Conservation (phyloP, 2,888 invertebrate species). For the Clunio marinus region DNA sequence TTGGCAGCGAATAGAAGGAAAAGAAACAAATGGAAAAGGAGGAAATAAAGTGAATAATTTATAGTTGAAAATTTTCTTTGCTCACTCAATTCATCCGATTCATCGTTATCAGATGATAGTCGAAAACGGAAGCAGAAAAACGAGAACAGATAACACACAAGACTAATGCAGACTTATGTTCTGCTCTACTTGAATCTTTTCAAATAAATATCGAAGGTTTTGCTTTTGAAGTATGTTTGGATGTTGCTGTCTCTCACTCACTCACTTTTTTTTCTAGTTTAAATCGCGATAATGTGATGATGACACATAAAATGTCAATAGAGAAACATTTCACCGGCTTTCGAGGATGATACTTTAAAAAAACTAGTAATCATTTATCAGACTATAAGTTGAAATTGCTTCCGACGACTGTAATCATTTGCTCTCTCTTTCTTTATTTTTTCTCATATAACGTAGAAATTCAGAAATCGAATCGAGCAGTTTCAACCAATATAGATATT, state of each 20-base stretch:
- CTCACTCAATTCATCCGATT: not conserved
- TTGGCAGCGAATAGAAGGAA: not conserved
- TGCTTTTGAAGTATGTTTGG: no score
- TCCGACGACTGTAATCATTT: not conserved
- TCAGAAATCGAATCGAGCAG: not conserved
- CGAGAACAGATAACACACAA: conserved; percentile 1
- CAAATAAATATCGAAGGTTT: not conserved
- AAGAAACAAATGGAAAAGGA: conserved; percentile 11
- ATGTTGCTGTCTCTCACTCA: no score
- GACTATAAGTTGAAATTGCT: not conserved
- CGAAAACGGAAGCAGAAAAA: not conserved
- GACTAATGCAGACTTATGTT: not conserved
- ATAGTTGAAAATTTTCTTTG: conserved; percentile 14
- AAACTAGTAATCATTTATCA: conserved; percentile 3
- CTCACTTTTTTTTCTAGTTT: not conserved
- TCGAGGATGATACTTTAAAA: not conserved
- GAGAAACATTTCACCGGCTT: not conserved
- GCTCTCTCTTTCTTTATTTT: not conserved
- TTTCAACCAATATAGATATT: not conserved
- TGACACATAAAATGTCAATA: not conserved
- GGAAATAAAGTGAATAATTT: conserved; percentile 36
- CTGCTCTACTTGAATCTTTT: not conserved
- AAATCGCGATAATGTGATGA: conserved; percentile 20
- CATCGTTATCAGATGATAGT: conserved; percentile 8
- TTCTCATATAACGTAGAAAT: not conserved